Evolutionary conservation across 2,113 vertebrate genomes (phyloP), one percentile per base, ranked within the genome.

Genomic region (Myiopsitta monachus): DNA sequence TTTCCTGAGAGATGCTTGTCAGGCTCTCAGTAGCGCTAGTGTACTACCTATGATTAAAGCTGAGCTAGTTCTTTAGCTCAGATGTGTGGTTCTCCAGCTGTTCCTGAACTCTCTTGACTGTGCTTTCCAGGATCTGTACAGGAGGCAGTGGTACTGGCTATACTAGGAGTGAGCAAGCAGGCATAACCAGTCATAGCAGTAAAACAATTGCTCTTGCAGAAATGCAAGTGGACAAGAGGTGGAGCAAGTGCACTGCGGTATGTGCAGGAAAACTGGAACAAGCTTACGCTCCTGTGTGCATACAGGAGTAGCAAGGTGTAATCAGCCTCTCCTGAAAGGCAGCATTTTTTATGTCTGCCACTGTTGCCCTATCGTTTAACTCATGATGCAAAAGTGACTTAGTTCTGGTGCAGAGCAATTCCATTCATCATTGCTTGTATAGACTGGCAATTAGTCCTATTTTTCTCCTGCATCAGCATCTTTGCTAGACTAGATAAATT

Each of bases 211-310:
- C 22, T 91, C 12, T 76, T 44, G 22, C 14, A 93, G 68, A 36
- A 68, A 87, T 62, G 14, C 13, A 52, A 92, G 57, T 57, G 72
- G 90, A 57, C 97, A 95, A 90, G 75, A 97, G 97, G 38, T 88
- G 95, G 96, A 89, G 94, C 77, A 85, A 90, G 62, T 16, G 87
- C 33, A 10, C 79, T 67, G 64, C n/a, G 57, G 31, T 63, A 49
- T 1, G 15, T 13, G 18, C 2, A 3, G 67, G 7, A 39, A 41
- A 84, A 26, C 0, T 0, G 3, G 51, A 63, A 30, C 5, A 3
- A 1, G 33, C 74, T 69, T 33, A n/a, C n/a, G 0, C 24, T 11
- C 11, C 17, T 14, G 2, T 19, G n/a, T 39, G 36, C 3, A 0
- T 8, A 0, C 6, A 43, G 33, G 27, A 39, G 30, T n/a, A 70